Base-by-base conservation (phyloP, 1,140 invertebrate species). In the Galendromus occidentalis region DNA sequence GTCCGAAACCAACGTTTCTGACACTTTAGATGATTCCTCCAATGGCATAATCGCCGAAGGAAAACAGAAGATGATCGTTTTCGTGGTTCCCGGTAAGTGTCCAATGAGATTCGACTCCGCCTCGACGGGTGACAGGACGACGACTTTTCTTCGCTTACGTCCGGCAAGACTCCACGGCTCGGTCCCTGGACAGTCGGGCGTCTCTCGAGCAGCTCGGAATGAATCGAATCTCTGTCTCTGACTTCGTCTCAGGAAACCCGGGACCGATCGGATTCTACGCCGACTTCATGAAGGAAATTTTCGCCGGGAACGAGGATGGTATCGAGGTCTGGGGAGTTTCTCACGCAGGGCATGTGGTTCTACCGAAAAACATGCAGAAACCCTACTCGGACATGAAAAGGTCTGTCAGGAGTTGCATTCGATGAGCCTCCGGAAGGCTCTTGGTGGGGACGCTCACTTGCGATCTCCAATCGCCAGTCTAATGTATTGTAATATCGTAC, bases 271-370 rank as follows among this genome's bases (percentile, higher is more conserved):
- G 80, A 45, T 88, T 83, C 73, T 90, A 91, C 71, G 78, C 80
- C 30, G 77, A 79, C 70, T 90, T 89, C 71, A 79, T 84, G 66
- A 74, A 79, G 67, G 72, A 76, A 1, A 63, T 90, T 1, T 81
- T 85, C 70, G 69, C 76, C 42, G 77, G 78, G 69, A 75, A 73
- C 64, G 69, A 79, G 5, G 70, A 73, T 14, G 75, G 79, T 63
- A 76, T 82, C 64, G 83, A 85, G 33, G 80, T 89, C 4, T 87
- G 86, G 85, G 79, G 83, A 28, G 69, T 85, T 68, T 84, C 84
- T 65, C 86, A 91, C 75, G 84, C 79, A 42, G 80, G 80, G 17
- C 80, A 80, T 73, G 71, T 69, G 18, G 64, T 65, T 29, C 29
- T 59, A 22, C 51, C 51, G 22, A 59, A 59, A 33, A 4, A 59